Evolutionary conservation across 2,113 vertebrate species (phyloP), one percentile per base, ranked within the genome.

Genomic region (Gambusia affinis): DNA sequence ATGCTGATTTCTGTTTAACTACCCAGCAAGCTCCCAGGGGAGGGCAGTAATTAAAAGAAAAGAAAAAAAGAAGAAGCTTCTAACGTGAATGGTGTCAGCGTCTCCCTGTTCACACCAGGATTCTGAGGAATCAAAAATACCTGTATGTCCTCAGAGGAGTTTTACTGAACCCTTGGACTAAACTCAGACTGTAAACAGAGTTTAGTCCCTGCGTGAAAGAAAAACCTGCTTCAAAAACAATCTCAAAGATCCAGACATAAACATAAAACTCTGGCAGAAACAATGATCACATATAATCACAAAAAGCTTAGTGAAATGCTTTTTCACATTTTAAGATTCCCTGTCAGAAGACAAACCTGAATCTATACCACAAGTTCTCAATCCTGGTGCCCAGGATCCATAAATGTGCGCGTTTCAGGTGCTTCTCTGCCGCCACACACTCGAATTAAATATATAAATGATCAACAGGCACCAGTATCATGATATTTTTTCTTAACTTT

Each of bases 1-100:
- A 94, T 94, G 94, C 93, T 91, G 92, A 92, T 95, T 93, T 92
- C 93, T 93, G 91, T 91, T 95, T 95, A 95, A 95, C 95, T 95
- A 95, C 92, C 83, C 86, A 54, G 67, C 86, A 84, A 82, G 67
- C 73, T 93, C 95, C 93, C 94, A 81, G 0, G 92, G 94, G 95
- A 92, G 81, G 85, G 75, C 63, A 70, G 90, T 94, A 95, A 95
- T 95, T 95, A 95, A 95, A 92, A 90, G 92, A 92, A 92, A 57
- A 93, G 91, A 10, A 10, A 10, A 10, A 37, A 37, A 37, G 3
- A 37, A 37, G 7, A 37, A 37, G 91, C 89, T 74, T 87, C 87
- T 92, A 92, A 94, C 92, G 92, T 65, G 88, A 93, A 91, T 85
- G 73, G 87, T 93, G 90, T 93, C 90, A 93, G 80, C 89, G 75